Evolutionary conservation across 2,113 vertebrate genomes (phyloP).

Genomic region (Pseudolaguvia tuberculata): DNA sequence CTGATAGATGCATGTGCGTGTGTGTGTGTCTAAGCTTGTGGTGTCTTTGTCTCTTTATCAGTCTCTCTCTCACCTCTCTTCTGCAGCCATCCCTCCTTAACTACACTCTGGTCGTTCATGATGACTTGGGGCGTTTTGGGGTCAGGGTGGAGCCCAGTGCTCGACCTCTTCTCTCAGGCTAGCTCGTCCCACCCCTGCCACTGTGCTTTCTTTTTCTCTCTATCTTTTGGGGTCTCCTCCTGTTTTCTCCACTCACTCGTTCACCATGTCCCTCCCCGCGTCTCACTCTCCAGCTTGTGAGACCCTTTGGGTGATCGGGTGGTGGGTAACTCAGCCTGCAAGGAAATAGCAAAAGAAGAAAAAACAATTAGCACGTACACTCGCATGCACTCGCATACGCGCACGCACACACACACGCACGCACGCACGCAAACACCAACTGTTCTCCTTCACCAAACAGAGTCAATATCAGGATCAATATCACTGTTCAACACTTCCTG

Average conservation of each 20-base stretch:
- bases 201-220: constrained; percentile 20
- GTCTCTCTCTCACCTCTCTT: constrained; percentile 62
- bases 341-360: constrained; percentile 63
- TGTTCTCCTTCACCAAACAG: no score
- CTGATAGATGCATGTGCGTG: background rate
- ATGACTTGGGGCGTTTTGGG: constrained; percentile 52
- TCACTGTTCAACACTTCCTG: constrained; percentile 13
- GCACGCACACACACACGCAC: constrained; percentile 9
- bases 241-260: constrained; percentile 36
- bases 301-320: constrained; percentile 50
- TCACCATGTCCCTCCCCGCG: constrained; percentile 5
- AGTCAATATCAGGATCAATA: background rate
- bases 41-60: background rate
- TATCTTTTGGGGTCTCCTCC: constrained; percentile 28
- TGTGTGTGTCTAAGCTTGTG: no score
- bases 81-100: constrained; percentile 76
- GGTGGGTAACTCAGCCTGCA: constrained; percentile 67
- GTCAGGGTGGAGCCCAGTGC: constrained; percentile 49
- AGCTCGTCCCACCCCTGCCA: constrained; percentile 23
- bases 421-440: constrained; percentile 49
- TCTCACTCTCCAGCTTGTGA: constrained; percentile 29
- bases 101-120: constrained; percentile 74
- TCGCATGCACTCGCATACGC: background rate
- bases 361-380: no score
- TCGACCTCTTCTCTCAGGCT: constrained; percentile 38